A percentile compares a stretch with the other conserved stretches of the same genome.
Evolutionary conservation across 2,888 invertebrate genomes (phyloP).

Genomic region (Odontothrips loti): DNA sequence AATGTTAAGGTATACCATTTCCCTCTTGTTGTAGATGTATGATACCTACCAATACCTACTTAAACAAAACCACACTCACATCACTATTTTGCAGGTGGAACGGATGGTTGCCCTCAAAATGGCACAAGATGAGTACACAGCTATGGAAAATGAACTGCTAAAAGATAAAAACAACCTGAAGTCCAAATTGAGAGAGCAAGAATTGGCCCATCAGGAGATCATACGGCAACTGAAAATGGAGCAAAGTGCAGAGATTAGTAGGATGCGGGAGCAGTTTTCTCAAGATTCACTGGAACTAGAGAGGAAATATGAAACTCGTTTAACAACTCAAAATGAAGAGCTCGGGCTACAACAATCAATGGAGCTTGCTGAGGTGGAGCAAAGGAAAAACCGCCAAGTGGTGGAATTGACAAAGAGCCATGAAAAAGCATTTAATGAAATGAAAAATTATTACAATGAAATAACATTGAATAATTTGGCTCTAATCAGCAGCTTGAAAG

Average conservation of each 20-base stretch:
- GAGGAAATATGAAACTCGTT: constrained; percentile 68
- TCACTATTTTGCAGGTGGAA: constrained; percentile 56
- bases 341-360: constrained; percentile 68
- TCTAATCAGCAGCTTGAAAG: constrained; percentile 82
- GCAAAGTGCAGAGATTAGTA: constrained; percentile 53
- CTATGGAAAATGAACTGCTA: constrained; percentile 70
- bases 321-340: constrained; percentile 66
- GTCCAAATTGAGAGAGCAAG: constrained; percentile 63
- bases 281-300: constrained; percentile 63
- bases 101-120: constrained; percentile 74
- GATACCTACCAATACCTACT: neutral
- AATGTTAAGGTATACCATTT: constrained; percentile 58
- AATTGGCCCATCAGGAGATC: constrained; percentile 66
- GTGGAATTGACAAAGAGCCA: constrained; percentile 68
- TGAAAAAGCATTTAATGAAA: constrained; percentile 77
- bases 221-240: constrained; percentile 64
- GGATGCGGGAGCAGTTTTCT: constrained; percentile 61
- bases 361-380: constrained; percentile 85
- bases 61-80: neutral
- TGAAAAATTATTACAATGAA: constrained; percentile 93
- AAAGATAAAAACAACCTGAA: constrained; percentile 68
- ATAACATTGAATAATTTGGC: constrained; percentile 90
- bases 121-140: constrained; percentile 75
- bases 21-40: neutral
- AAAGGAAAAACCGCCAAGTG: constrained; percentile 84